Evolutionary conservation across 2,113 vertebrate species (phyloP), one percentile per base, ranked within the genome.

Genomic region (Myrmecobius fasciatus): DNA sequence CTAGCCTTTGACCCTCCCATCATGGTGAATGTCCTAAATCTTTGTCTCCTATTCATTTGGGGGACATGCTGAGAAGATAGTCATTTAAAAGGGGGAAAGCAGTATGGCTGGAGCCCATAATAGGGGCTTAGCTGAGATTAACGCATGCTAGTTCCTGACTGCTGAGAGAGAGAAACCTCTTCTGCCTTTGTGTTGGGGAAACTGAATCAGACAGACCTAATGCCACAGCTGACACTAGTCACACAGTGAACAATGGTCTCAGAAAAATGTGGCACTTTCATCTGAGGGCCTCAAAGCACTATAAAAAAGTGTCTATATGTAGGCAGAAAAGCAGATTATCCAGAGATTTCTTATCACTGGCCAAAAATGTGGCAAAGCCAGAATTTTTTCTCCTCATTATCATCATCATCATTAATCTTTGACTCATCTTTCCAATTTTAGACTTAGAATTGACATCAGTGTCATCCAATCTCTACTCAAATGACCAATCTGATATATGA

Each of bases 331-430:
- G 67, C n/a, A 83, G n/a, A 83, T 83, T 83, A 43, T 83, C 17
- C 20, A 43, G 67, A 83, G n/a, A 24, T n/a, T 43, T 83, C 17
- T 43, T 83, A 24, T 83, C n/a, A 43, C n/a, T 83, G 67, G n/a
- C 36, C 67, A 83, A n/a, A 47, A 52, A 83, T 52, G 47, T 4
- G 25, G 24, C 36, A 43, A 43, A 83, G 31, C 20, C 22, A 83
- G n/a, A 24, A 8, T 83, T 54, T 25, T 25, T 48, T 26, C 9
- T 22, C 0, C 0, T n/a, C 10, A 10, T 25, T 11, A 67, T 49
- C 75, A 14, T 95, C 91, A 25, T 53, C 88, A 56, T 9, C 43
- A 94, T 54, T 94, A n/a, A 91, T 54, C 46, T 92, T 90, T 89
- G 49, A 8, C 36, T 26, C 48, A 12, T 93, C 90, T 93, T 91